Conservation (phyloP, 2,113 vertebrate genomes). For the Pseudopodoces humilis region DNA sequence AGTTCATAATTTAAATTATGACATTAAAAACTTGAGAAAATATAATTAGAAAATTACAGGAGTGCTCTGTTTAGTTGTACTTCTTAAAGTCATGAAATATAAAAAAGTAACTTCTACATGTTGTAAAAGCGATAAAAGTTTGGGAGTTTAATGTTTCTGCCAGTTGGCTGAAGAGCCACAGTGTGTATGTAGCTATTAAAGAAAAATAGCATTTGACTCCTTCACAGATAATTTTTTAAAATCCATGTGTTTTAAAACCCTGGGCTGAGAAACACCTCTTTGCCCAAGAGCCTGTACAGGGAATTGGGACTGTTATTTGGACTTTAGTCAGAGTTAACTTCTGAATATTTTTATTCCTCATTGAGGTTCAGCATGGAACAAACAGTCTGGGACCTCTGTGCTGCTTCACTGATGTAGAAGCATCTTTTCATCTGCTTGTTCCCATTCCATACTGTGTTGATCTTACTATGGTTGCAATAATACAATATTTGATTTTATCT, state of each 20-base stretch:
- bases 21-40: not conserved
- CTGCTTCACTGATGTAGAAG: not conserved
- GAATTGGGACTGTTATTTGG: not conserved
- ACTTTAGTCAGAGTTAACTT: not conserved
- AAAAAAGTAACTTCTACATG: not conserved
- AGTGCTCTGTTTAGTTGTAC: not conserved
- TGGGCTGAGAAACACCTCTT: not conserved
- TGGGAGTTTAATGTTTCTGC: not conserved
- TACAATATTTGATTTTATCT: not conserved
- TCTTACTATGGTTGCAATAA: not conserved
- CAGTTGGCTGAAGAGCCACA: not conserved
- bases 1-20: slow-evolving; percentile 7
- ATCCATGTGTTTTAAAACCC: not conserved
- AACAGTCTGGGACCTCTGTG: not conserved
- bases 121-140: not conserved
- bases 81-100: not conserved
- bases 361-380: not conserved
- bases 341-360: not conserved
- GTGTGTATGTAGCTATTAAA: not conserved
- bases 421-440: not conserved
- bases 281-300: not conserved
- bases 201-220: not conserved
- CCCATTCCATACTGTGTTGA: not conserved
- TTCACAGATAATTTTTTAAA: not conserved
- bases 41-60: not conserved